phyloP scores from a whole-genome alignment of 2,797 vertebrate species.

The Eupleurogrammus muticus region DNA sequence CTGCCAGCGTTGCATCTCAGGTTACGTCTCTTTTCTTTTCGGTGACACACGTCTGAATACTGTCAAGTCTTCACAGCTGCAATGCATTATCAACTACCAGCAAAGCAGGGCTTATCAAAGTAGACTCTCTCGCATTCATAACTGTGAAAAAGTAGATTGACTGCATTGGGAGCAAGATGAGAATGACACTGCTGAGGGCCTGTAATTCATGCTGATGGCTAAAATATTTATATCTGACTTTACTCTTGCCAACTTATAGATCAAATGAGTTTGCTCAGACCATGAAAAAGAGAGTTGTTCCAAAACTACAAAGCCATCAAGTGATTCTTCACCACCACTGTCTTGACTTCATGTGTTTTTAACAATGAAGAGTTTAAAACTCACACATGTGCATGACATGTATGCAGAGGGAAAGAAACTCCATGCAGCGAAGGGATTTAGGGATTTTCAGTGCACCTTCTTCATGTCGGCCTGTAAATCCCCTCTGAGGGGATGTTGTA shows the following conservation, averaged over 20 bases:
- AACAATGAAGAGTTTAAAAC: not conserved
- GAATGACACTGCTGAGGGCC: not conserved
- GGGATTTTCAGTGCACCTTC: not conserved
- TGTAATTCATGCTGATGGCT: conserved; percentile 12
- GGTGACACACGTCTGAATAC: conserved; percentile 39
- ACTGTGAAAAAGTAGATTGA: conserved; percentile 35
- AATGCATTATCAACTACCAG: conserved; percentile 13
- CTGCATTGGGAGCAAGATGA: not conserved
- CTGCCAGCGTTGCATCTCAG: conserved; percentile 58
- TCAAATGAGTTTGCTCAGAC: not conserved
- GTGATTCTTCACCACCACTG: not conserved
- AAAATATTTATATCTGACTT: conserved; percentile 2
- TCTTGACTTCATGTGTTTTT: not conserved
- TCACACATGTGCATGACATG: not conserved
- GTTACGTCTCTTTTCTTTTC: conserved; percentile 62
- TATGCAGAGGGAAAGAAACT: not conserved
- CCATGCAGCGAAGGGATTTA: conserved; percentile 5
- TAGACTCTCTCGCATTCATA: conserved; percentile 37
- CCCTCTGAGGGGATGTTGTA: conserved; percentile 41
- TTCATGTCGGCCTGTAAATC: conserved; percentile 33
- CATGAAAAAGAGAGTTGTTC: not conserved
- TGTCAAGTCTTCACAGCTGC: conserved; percentile 46
- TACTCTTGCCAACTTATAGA: not conserved
- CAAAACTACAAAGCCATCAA: not conserved
- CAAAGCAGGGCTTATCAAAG: conserved; percentile 39